Evolutionary conservation across 2,888 invertebrate genomes (phyloP).

Genomic region (Drosophila eohydei): DNA sequence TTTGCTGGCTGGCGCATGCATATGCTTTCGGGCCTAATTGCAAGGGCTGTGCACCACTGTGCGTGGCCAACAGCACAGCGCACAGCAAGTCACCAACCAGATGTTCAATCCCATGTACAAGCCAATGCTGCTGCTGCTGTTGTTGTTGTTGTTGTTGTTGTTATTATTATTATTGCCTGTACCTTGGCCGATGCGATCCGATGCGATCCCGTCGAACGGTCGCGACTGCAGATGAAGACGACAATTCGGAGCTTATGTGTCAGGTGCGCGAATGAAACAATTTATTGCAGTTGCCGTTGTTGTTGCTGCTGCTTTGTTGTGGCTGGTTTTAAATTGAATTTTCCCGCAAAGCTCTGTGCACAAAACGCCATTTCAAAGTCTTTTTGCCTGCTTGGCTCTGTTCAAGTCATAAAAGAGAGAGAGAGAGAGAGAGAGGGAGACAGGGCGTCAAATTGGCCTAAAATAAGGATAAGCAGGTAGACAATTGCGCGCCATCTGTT

Average conservation of each 20-base stretch:
- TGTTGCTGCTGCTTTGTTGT: slow-evolving; percentile 40
- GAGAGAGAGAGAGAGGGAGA: neutral
- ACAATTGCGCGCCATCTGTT: slow-evolving; percentile 32
- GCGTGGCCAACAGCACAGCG: slow-evolving; percentile 28
- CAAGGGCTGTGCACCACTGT: slow-evolving; percentile 47
- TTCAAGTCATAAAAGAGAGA: neutral
- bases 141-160: slow-evolving; percentile 17
- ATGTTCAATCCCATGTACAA: slow-evolving; percentile 65
- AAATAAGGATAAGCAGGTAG: slow-evolving; percentile 47
- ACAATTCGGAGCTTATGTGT: slow-evolving; percentile 75
- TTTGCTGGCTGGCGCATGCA: neutral
- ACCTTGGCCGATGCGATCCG: slow-evolving; percentile 27
- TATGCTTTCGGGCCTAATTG: slow-evolving; percentile 8
- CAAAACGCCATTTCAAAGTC: slow-evolving; percentile 45
- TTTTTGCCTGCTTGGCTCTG: slow-evolving; percentile 6
- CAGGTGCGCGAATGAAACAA: slow-evolving; percentile 77
- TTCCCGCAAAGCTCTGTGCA: slow-evolving; percentile 44
- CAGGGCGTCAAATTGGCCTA: slow-evolving; percentile 49
- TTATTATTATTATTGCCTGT: slow-evolving; percentile 36
- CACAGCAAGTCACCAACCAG: slow-evolving; percentile 74
- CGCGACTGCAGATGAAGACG: slow-evolving; percentile 65
- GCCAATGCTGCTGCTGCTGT: slow-evolving; percentile 31
- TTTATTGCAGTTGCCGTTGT: slow-evolving; percentile 65
- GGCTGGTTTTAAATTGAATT: slow-evolving; percentile 69
- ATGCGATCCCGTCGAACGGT: slow-evolving; percentile 38